phyloP scores from a whole-genome alignment of 2,113 vertebrate species.

The Melanocharis versteri region DNA sequence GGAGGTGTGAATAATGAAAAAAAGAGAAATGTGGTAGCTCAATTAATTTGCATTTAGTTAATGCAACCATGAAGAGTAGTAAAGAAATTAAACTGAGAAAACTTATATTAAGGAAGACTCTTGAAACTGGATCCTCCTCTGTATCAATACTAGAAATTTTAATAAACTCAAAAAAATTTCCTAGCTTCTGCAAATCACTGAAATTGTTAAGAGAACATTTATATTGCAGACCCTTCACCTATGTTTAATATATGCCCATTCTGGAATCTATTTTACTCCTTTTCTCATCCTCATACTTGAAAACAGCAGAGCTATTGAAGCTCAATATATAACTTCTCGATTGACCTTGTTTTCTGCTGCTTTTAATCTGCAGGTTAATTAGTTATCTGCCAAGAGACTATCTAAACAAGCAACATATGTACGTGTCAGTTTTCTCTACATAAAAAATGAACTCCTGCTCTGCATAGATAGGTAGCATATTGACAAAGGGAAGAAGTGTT shows the following conservation, averaged over 20 bases:
- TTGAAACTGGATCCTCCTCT: not conserved
- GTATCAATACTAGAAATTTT: not conserved
- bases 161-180: not conserved
- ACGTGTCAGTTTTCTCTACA: not conserved
- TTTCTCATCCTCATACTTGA: not conserved
- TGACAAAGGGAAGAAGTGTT: not conserved
- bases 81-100: not conserved
- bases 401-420: not conserved
- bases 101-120: not conserved
- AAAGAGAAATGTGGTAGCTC: not conserved
- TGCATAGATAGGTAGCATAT: not conserved
- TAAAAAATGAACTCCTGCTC: not conserved
- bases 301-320: not conserved
- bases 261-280: not conserved
- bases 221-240: rapidly evolving
- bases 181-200: not conserved
- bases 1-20: not conserved
- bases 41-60: not conserved
- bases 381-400: not conserved
- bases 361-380: not conserved
- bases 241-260: not conserved
- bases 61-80: not conserved
- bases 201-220: not conserved
- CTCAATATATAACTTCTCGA: not conserved
- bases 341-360: not conserved